phyloP scores from a whole-genome alignment of 1,140 invertebrate genomes.

The Aphaenogaster rudis region DNA sequence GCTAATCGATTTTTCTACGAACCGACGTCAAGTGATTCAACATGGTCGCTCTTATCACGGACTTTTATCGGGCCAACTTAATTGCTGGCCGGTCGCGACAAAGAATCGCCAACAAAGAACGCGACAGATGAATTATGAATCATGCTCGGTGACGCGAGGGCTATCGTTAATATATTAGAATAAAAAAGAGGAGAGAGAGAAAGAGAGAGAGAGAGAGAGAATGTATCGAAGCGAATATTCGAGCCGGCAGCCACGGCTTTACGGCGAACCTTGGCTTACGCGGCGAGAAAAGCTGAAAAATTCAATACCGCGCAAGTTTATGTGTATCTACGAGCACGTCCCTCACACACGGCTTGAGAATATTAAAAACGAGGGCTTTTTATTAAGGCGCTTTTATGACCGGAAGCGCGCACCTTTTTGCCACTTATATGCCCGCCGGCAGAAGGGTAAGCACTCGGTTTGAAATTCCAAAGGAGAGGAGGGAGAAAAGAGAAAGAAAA shows the following conservation, averaged over 20 bases:
- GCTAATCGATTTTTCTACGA: constrained; percentile 36
- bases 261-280: constrained; percentile 41
- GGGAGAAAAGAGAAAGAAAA: too few species aligned
- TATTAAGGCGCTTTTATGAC: constrained; percentile 79
- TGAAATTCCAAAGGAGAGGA: constrained; percentile 34
- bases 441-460: constrained; percentile 20
- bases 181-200: constrained; percentile 7
- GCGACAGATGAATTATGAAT: constrained; percentile 56
- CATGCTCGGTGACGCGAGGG: constrained; percentile 1
- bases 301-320: constrained; percentile 81
- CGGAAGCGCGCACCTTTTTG: constrained; percentile 69
- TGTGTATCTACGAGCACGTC: constrained; percentile 67
- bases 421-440: constrained; percentile 51
- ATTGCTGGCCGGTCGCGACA: constrained; percentile 19
- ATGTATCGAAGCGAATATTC: constrained; percentile 13
- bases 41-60: constrained; percentile 17
- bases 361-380: constrained; percentile 82
- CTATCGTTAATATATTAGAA: constrained; percentile 45
- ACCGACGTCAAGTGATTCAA: constrained; percentile 2
- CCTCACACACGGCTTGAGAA: constrained; percentile 63
- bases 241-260: constrained; percentile 39
- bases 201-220: constrained; percentile 13
- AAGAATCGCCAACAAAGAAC: constrained; percentile 53
- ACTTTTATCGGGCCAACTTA: constrained; percentile 44
- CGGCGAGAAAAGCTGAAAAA: constrained; percentile 70